These are phyloP conservation scores for Rhabditophanes sp. DNA, from an alignment of 2,888 invertebrate genomes.

Conservation along the genomic window DNA sequence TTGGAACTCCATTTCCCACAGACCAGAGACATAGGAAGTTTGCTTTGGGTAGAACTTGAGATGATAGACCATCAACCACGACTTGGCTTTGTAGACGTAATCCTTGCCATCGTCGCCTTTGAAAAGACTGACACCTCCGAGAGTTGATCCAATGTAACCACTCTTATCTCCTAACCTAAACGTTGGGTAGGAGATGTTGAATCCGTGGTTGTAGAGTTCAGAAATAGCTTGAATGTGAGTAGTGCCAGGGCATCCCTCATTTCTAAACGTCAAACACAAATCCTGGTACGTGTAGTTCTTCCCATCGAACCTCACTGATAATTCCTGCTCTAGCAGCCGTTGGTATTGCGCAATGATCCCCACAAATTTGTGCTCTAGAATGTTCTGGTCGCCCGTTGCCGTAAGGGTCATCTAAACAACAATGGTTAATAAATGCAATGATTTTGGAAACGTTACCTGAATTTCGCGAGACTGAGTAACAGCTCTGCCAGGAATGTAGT, in stretches of 20 bases:
- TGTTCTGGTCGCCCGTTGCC: constrained; percentile 63
- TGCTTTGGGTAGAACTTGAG: constrained; percentile 38
- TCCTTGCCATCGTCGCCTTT: constrained; percentile 23
- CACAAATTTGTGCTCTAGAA: constrained; percentile 55
- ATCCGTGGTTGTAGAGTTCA: constrained; percentile 32
- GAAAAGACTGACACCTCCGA: constrained; percentile 38
- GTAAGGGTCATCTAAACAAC: constrained; percentile 56
- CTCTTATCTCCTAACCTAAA: constrained; percentile 35
- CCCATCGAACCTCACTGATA: constrained; percentile 23
- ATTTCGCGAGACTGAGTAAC: constrained; percentile 41
- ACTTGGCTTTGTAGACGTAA: constrained; percentile 25
- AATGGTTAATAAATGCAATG: no score
- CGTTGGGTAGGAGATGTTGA: constrained; percentile 41
- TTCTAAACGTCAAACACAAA: constrained; percentile 33
- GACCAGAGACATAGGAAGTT: constrained; percentile 36
- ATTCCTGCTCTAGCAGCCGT: constrained; percentile 24
- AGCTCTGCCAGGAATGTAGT: constrained; percentile 42
- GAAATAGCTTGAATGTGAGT: constrained; percentile 35
- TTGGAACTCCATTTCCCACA: constrained; percentile 33
- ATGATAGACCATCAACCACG: constrained; percentile 44
- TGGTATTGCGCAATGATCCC: constrained; percentile 36
- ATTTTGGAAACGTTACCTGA: constrained; percentile 53
- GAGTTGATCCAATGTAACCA: constrained; percentile 34
- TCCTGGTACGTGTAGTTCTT: constrained; percentile 30
- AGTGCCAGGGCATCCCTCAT: constrained; percentile 27